phyloP scores from a whole-genome alignment of 2,113 vertebrate species.

The Boleophthalmus pectinirostris region DNA sequence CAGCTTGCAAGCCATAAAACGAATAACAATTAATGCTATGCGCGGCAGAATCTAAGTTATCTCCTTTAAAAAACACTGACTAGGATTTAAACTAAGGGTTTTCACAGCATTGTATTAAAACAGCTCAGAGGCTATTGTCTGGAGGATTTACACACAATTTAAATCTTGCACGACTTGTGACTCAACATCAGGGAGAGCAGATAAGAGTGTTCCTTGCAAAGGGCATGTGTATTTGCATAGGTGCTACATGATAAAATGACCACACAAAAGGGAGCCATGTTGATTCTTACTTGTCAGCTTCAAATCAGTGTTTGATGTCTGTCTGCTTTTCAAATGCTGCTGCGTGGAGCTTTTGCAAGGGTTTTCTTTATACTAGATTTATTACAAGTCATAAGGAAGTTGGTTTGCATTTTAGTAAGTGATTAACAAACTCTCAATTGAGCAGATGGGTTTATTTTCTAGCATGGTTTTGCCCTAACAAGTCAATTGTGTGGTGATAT shows the following conservation, averaged over 20 bases:
- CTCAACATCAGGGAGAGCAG: constrained; percentile 34
- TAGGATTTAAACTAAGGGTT: neutral
- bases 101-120: neutral
- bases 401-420: neutral
- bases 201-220: constrained; percentile 55
- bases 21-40: neutral
- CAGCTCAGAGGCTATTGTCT: neutral
- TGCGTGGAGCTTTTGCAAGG: neutral
- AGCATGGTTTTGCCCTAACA: neutral
- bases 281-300: constrained; percentile 12
- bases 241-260: constrained; percentile 46
- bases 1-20: neutral
- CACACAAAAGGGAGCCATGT: constrained; percentile 31
- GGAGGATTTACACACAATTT: constrained; percentile 5
- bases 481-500: neutral
- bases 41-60: neutral
- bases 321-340: constrained; percentile 1
- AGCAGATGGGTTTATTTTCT: neutral
- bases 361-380: neutral
- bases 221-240: constrained; percentile 61
- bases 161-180: constrained; percentile 16
- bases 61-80: neutral
- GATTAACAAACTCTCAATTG: neutral
- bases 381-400: neutral
- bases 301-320: constrained; percentile 20